phyloP scores from a whole-genome alignment of 1,140 invertebrate genomes.

The Leucophenga varia region DNA sequence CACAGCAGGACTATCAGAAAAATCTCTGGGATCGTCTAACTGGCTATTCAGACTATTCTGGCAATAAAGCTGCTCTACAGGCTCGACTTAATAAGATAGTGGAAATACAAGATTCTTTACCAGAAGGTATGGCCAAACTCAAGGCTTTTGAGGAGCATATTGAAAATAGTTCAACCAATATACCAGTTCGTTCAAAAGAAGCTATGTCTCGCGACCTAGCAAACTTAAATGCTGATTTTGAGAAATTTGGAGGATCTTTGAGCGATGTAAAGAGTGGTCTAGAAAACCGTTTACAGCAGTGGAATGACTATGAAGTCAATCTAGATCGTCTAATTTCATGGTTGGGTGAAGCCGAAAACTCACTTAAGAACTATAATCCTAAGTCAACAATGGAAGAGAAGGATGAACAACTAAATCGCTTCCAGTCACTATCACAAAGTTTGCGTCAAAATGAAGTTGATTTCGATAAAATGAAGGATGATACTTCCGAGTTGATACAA shows the following conservation, averaged over 20 bases:
- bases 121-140: conserved; percentile 72
- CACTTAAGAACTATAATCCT: conserved; percentile 82
- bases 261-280: conserved; percentile 76
- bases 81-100: conserved; percentile 72
- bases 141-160: conserved; percentile 71
- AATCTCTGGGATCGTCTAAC: conserved; percentile 81
- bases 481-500: conserved; percentile 84
- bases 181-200: conserved; percentile 76
- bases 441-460: conserved; percentile 82
- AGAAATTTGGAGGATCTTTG: conserved; percentile 76
- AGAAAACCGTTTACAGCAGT: conserved; percentile 83
- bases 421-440: conserved; percentile 75
- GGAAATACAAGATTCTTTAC: conserved; percentile 74
- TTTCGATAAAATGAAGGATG: conserved; percentile 85
- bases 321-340: conserved; percentile 80
- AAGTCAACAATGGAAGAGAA: conserved; percentile 88
- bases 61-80: conserved; percentile 76
- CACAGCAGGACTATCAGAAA: conserved; percentile 84
- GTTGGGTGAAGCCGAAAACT: conserved; percentile 83
- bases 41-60: conserved; percentile 75
- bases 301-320: conserved; percentile 86
- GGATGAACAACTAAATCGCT: conserved; percentile 84
- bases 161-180: conserved; percentile 63
- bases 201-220: conserved; percentile 76
- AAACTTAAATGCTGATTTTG: conserved; percentile 75